Evolutionary conservation across 2,113 vertebrate species (phyloP).

Genomic region (Marmota flaviventris): DNA sequence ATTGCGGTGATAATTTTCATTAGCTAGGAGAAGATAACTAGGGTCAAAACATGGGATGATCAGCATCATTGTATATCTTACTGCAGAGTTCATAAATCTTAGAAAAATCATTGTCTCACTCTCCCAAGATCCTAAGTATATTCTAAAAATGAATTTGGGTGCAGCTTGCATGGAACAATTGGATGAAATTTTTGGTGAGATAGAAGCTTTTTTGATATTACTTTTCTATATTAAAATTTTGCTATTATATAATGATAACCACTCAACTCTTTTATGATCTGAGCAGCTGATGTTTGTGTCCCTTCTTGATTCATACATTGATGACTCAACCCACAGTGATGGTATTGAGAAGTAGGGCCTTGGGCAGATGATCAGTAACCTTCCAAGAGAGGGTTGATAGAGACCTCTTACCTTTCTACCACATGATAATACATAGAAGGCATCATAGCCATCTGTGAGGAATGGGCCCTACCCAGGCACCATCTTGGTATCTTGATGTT

Average conservation of each 20-base stretch:
- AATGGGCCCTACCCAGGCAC: background rate
- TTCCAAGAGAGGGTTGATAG: too few species aligned
- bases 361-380: background rate
- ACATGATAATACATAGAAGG: background rate
- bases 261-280: background rate
- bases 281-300: background rate
- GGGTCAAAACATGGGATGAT: background rate
- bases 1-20: background rate
- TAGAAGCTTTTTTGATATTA: background rate
- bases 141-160: background rate
- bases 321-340: background rate
- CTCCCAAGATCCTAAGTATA: background rate
- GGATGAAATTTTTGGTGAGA: background rate
- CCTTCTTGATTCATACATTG: background rate
- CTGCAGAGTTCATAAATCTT: background rate
- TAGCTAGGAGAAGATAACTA: background rate
- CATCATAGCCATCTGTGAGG: accelerated
- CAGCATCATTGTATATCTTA: background rate
- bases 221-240: background rate
- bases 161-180: background rate
- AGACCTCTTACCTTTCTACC: too few species aligned
- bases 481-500: background rate
- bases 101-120: background rate
- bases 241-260: background rate
- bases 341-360: background rate